A percentile compares a stretch with the other conserved stretches of the same genome.
Evolutionary conservation across 2,113 vertebrate species (phyloP).

Genomic region (Isichthys henryi): DNA sequence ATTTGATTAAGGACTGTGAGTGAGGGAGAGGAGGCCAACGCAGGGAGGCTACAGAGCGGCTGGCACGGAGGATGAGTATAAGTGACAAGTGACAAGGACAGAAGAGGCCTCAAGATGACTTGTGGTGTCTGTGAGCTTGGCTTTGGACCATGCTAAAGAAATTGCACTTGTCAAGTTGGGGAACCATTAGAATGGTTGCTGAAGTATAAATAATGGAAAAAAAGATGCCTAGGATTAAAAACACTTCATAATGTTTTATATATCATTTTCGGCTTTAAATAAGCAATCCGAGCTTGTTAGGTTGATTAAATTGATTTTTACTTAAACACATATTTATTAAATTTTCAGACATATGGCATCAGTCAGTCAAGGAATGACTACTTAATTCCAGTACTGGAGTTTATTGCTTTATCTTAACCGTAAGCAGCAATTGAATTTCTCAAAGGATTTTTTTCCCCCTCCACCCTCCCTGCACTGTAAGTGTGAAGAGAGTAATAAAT

Average conservation of each 20-base stretch:
- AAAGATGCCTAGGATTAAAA: background rate
- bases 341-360: background rate
- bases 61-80: background rate
- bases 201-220: background rate
- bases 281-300: background rate
- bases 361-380: slow-evolving; percentile 14
- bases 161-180: background rate
- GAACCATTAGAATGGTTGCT: background rate
- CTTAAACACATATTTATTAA: slow-evolving; percentile 4
- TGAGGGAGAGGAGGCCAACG: background rate
- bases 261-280: background rate
- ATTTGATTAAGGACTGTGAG: background rate
- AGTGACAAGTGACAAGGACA: background rate
- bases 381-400: background rate
- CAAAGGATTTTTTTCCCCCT: background rate
- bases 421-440: slow-evolving; percentile 20
- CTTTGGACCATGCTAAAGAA: background rate
- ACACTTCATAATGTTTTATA: background rate
- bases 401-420: slow-evolving; percentile 13
- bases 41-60: background rate
- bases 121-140: background rate
- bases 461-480: slow-evolving; percentile 18
- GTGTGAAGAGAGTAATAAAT: slow-evolving; percentile 23
- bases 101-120: background rate
- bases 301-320: background rate